Conservation (phyloP, 2,797 vertebrate species). For the Euphonia xanthogaster region DNA sequence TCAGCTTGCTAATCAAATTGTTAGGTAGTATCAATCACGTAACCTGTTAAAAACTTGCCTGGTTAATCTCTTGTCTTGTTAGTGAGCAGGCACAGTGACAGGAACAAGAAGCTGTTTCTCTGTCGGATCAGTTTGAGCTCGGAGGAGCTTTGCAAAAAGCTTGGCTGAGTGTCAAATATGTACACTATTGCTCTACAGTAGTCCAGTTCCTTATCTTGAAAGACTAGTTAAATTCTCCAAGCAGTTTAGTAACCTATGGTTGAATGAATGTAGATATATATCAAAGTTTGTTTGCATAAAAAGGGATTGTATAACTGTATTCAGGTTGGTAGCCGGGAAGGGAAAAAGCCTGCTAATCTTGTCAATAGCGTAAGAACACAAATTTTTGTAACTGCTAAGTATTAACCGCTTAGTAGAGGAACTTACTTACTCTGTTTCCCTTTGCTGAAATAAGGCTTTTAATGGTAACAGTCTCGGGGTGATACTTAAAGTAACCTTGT, state of each 20-base stretch:
- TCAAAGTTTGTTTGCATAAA: not conserved
- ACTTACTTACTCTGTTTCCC: not conserved
- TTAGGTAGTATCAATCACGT: not conserved
- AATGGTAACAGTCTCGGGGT: not conserved
- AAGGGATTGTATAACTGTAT: not conserved
- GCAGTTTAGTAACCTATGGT: not conserved
- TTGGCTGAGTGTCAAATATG: not conserved
- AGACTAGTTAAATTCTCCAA: not conserved
- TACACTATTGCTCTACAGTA: not conserved
- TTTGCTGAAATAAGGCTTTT: not conserved
- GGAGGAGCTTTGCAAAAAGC: not conserved
- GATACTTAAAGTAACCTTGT: not conserved
- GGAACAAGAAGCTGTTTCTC: not conserved
- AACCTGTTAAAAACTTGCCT: not conserved
- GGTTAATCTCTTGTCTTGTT: not conserved
- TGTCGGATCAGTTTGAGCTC: not conserved
- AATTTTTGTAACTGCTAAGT: not conserved
- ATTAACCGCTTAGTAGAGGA: not conserved
- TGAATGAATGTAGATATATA: not conserved
- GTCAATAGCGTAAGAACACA: not conserved
- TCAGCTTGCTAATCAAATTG: not conserved
- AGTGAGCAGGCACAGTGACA: not conserved
- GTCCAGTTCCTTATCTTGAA: not conserved
- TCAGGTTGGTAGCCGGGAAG: not conserved
- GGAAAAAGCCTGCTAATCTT: not conserved